A percentile compares a stretch with the other conserved stretches of the same genome.
phyloP scores from a whole-genome alignment of 2,113 vertebrate genomes.

The Ranitomeya imitator region DNA sequence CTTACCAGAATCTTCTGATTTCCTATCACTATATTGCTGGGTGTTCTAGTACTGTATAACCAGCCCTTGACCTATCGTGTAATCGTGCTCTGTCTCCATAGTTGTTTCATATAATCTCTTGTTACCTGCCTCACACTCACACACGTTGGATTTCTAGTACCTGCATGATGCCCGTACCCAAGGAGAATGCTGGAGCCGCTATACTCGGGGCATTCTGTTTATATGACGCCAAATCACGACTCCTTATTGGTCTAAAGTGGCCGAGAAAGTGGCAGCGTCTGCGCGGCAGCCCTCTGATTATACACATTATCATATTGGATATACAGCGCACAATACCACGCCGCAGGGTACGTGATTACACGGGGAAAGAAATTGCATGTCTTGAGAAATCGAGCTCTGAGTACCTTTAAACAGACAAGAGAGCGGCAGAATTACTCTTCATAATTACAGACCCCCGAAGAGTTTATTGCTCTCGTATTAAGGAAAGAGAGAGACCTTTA shows the following conservation, averaged over 20 bases:
- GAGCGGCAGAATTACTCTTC: conserved; percentile 48
- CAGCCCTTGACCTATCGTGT: neutral
- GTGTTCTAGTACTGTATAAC: neutral
- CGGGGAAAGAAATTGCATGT: conserved; percentile 49
- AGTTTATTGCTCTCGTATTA: conserved; percentile 52
- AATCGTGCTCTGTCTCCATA: neutral
- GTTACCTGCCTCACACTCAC: neutral
- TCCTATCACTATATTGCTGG: neutral
- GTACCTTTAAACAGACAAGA: conserved; percentile 56
- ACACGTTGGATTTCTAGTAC: neutral
- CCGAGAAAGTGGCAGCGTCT: conserved; percentile 6
- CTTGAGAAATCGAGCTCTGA: conserved; percentile 42
- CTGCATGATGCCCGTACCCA: neutral
- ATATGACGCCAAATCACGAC: conserved; percentile 35
- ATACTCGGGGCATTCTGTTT: conserved; percentile 30
- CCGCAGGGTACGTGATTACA: conserved; percentile 44
- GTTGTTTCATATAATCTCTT: neutral
- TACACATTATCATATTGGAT: conserved; percentile 52
- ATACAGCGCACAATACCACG: conserved; percentile 34
- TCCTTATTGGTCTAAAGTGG: conserved; percentile 60
- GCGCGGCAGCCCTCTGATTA: conserved; percentile 25
- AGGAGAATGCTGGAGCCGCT: neutral
- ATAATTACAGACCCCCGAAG: conserved; percentile 56
- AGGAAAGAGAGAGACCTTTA: conserved; percentile 48
- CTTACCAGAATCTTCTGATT: too few relatives aligned